Base-by-base conservation (phyloP, 2,797 vertebrate genomes). In the Manis pentadactyla region DNA sequence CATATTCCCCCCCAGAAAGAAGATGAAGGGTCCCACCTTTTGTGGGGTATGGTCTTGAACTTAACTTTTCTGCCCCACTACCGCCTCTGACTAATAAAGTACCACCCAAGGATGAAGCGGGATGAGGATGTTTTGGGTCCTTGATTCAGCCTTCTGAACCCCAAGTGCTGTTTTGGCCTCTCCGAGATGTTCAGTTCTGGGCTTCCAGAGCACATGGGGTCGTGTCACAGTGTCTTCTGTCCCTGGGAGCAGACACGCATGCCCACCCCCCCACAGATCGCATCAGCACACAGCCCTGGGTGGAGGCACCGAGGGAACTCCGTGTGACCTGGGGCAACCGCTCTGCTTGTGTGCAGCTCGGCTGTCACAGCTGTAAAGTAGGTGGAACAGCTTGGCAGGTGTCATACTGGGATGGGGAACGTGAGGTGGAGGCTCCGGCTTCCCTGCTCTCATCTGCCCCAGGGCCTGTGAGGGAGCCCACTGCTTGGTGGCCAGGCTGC, bases 171-270 rank as follows among this genome's bases (percentile, higher is more conserved):
- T 73, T 71, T 42, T 25, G 31, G 46, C 13, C 13, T 79, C 63
- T 64, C 69, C 49, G 63, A 39, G 13, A 87, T 11, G 55, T 63
- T 79, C 3, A 53, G 37, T 55, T 75, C 64, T 49, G 53, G 87
- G 31, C 18, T 51, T 74, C 18, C 8, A 27, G 46, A 42, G 42
- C 39, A 7, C 2, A 0, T 23, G 57, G 42, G 21, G 51, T 53
- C 7, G 4, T 8, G 73, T 68, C 49, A 49, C 39, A 1, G 42
- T 27, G 37, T 79, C 53, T 17, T 51, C 27, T 7, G 0, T 31
- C 6, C 23, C 0, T 5, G 21, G 42, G 29, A n/a, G 11, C 53
- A 46, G 31, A 34, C 3, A 37, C 25, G 5, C 7, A 1, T 14
- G 21, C 18, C 42, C 23, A 5, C 11, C 12, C 18, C 37, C 57